Percentiles rank a stretch among this genome's conserved stretches.
These are phyloP conservation scores for Rutilus rutilus DNA, from an alignment of 2,113 vertebrate genomes.

Conservation along the genomic window DNA sequence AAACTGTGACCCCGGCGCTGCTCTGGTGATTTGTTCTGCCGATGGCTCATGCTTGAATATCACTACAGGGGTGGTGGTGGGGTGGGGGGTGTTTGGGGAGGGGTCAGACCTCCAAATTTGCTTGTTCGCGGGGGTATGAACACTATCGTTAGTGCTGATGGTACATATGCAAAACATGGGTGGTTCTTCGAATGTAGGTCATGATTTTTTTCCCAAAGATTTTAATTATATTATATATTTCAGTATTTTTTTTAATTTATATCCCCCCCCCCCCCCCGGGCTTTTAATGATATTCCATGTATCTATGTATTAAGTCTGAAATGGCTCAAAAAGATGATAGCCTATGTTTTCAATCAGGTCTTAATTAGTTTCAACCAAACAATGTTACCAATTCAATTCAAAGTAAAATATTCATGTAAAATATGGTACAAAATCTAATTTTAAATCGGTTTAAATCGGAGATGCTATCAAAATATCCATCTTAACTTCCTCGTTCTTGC, in stretches of 20 bases:
- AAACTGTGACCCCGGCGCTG: slow-evolving; percentile 15
- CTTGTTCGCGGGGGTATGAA: neutral
- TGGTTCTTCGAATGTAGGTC: neutral
- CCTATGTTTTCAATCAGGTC: neutral
- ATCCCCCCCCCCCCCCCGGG: neutral
- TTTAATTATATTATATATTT: neutral
- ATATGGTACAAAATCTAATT: neutral
- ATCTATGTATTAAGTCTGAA: neutral
- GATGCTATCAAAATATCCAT: neutral
- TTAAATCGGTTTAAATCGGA: neutral
- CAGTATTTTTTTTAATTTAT: neutral
- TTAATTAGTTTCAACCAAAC: neutral
- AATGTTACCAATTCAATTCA: neutral
- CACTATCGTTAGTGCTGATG: neutral
- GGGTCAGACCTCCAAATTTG: neutral
- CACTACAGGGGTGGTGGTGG: neutral
- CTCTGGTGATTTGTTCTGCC: slow-evolving; percentile 48
- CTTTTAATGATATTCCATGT: neutral
- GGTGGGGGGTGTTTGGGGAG: neutral
- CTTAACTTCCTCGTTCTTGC: neutral
- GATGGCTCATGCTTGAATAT: slow-evolving; percentile 13
- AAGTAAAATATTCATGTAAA: neutral
- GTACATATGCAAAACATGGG: neutral
- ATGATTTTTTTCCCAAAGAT: neutral
- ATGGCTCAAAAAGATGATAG: neutral